Evolutionary conservation across 2,888 invertebrate genomes (phyloP), one percentile per base, ranked within the genome.

Genomic region (Rhagium mordax): DNA sequence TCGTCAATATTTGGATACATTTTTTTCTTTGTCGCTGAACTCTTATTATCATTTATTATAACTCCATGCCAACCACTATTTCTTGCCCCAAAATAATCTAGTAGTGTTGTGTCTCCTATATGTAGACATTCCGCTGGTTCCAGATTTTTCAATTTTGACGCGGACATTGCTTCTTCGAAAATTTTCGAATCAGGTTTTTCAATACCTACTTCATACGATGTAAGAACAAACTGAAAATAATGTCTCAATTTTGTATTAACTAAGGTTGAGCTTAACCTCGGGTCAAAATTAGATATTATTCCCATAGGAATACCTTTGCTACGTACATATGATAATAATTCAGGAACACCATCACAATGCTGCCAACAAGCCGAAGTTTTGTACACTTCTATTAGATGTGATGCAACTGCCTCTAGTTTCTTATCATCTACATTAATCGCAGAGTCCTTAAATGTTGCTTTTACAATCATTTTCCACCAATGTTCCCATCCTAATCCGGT

Each of bases 221-320:
- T 92, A 10, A 96, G 76, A 55, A 96, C 89, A 88, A 97, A 97
- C 78, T 94, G 71, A 87, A 98, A 96, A 84, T 93, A 92, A 66
- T 92, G 88, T 62, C 90, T 85, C n/a, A 97, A 86, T 69, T 90
- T 91, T 47, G 94, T 89, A 80, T 92, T 92, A 13, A 88, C 81
- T 66, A 98, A 89, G 75, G 97, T 91, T 4, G 89, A 88, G 73
- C 92, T 89, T 1, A 98, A 88, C 29, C 97, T 90, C 29, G 95
- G 94, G 88, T 98, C 98, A 88, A 94, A 96, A 88, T 98, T 98
- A 5, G 97, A 96, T 78, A 98, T 92, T 0, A 96, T 91, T 2
- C 96, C 97, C 53, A 96, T 79, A 10, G 85, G 81, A 13, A 91
- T 82, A 21, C 87, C 86, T 67, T 86, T 88, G 10, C 85, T 84